Evolutionary conservation across 2,888 invertebrate species (phyloP), one percentile per base, ranked within the genome.

Genomic region (Aspidapion aeneum): DNA sequence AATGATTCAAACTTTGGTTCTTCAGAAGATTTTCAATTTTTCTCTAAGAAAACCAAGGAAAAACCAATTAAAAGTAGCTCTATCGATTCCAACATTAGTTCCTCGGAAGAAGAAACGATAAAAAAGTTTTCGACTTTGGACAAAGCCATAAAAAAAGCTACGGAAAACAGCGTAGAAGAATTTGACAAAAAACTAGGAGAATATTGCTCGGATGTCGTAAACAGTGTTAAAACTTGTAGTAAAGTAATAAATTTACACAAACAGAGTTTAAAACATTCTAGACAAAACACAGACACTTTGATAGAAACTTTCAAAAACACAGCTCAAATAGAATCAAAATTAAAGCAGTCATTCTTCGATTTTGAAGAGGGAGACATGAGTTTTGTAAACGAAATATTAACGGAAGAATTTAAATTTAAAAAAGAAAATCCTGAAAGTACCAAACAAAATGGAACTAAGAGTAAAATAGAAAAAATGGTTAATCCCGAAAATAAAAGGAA

Each of bases 271-370:
- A 81, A 80, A 66, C 75, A 74, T 17, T 79, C 82, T 0, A 80
- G 78, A 71, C 76, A 78, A 18, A 83, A 84, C 21, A 83, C 82
- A 17, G 82, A 84, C 55, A 81, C 81, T 62, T 67, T 86, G 3
- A 77, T 83, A 0, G 78, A 83, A 60, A 82, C 83, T 56, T 72
- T 86, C 55, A 78, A 82, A 72, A 81, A 81, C 52, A 83, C 84
- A 0, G 83, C 85, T 69, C 81, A 81, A 71, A 77, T 84, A 12
- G 84, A 84, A 65, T 79, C 82, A 7, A 79, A 81, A 63, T 79
- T 86, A 1, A 74, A 74, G 58, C 67, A 68, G 12, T 71, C 73
- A 1, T 66, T 73, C 52, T 65, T 72, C 55, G 65, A 60, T n/a
- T 64, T 67, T 61, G 66, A 68, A 52, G 72, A 71, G n/a, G 72